These are phyloP conservation scores for Diaprepes abbreviatus DNA, from an alignment of 2,888 invertebrate species.

Conservation along the genomic window DNA sequence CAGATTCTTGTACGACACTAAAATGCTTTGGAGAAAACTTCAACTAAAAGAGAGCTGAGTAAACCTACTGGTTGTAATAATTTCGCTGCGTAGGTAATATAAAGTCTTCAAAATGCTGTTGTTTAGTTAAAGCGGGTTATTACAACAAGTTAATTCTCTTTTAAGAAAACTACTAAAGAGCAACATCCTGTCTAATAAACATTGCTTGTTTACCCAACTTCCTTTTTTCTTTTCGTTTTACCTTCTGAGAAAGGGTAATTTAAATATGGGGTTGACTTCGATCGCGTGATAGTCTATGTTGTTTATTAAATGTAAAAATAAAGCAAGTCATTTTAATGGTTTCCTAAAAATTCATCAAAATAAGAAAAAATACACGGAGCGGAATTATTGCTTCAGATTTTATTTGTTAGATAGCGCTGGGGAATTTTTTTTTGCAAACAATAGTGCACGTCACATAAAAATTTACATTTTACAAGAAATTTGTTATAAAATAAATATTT, in stretches of 20 bases:
- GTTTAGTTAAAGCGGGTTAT: no score
- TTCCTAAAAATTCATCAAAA: constrained; percentile 21
- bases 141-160: no score
- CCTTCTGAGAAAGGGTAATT: constrained; percentile 27
- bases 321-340: constrained; percentile 31
- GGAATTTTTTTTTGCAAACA: constrained; percentile 15
- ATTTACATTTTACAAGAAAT: constrained; percentile 16
- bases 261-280: constrained; percentile 28
- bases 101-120: no score
- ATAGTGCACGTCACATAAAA: constrained; percentile 6
- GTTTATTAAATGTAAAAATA: constrained; percentile 34
- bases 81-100: no score
- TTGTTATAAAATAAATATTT: constrained; percentile 10
- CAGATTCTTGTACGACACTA: no score
- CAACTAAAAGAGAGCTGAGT: no score
- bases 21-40: no score
- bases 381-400: constrained; percentile 17
- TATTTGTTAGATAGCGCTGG: background rate
- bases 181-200: no score
- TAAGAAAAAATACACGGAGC: constrained; percentile 12
- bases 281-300: constrained; percentile 32
- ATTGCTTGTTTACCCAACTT: background rate
- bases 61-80: no score
- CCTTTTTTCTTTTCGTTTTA: constrained; percentile 17
- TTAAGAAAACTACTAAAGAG: no score